Evolutionary conservation across 2,113 vertebrate genomes (phyloP).

Genomic region (Pyxicephalus adspersus): DNA sequence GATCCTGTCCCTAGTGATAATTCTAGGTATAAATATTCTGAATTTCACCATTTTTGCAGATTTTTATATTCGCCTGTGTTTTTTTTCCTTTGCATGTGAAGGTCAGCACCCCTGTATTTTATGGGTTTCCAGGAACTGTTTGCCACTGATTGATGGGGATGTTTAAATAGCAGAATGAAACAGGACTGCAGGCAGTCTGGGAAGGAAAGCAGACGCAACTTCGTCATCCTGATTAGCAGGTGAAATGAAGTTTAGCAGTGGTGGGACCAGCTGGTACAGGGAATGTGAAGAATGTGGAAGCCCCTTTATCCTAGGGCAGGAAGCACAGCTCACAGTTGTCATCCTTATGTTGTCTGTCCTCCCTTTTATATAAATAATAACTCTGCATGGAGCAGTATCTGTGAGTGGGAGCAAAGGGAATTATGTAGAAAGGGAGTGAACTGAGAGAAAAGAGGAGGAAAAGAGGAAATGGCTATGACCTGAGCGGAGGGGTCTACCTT

Average conservation of each 20-base stretch:
- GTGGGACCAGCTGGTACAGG: slow-evolving; percentile 55
- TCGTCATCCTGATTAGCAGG: slow-evolving; percentile 45
- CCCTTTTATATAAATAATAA: slow-evolving; percentile 49
- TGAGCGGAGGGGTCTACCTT: not conserved
- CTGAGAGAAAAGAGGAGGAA: not conserved
- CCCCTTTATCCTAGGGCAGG: slow-evolving; percentile 44
- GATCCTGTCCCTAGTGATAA: no score
- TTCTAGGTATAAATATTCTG: no score
- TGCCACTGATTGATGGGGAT: slow-evolving; percentile 20
- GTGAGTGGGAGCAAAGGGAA: slow-evolving; percentile 20
- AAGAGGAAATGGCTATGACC: slow-evolving; percentile 52
- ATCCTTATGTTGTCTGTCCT: slow-evolving; percentile 41
- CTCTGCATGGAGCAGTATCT: slow-evolving; percentile 14
- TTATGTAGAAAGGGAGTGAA: slow-evolving; percentile 11
- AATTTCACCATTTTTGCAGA: no score
- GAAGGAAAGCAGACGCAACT: slow-evolving; percentile 22
- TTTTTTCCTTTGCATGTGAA: not conserved
- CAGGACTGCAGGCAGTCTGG: not conserved
- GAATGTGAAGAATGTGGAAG: slow-evolving; percentile 53
- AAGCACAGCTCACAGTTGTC: slow-evolving; percentile 34
- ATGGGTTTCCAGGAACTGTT: slow-evolving; percentile 25
- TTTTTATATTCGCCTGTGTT: no score
- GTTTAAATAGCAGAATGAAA: slow-evolving; percentile 10
- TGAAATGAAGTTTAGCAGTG: slow-evolving; percentile 39
- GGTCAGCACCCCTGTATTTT: slow-evolving; percentile 2